Evolutionary conservation across 2,888 invertebrate species (phyloP).

Genomic region (Chalcosyrphus nemorum): DNA sequence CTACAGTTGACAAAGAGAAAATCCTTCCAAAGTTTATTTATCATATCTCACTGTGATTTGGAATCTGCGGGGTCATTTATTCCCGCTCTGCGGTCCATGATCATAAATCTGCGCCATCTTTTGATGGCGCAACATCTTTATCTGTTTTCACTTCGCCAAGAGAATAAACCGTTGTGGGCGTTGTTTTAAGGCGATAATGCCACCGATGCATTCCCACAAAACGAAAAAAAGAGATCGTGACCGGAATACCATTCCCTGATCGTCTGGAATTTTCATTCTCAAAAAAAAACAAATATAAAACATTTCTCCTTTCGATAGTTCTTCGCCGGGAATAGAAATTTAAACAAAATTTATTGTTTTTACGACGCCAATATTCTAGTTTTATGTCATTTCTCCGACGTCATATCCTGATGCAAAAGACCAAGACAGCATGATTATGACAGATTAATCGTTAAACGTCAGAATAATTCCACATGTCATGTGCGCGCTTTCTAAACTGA

Average conservation of each 20-base stretch:
- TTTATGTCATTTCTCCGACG: neutral
- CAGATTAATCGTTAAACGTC: neutral
- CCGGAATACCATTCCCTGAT: constrained; percentile 1
- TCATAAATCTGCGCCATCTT: neutral
- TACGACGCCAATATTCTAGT: neutral
- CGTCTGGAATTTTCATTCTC: neutral
- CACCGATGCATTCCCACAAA: constrained; percentile 2
- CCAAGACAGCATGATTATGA: neutral
- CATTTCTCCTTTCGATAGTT: neutral
- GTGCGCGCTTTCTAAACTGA: neutral
- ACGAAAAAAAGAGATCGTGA: neutral
- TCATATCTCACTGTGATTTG: neutral
- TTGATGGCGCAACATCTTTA: constrained; percentile 8
- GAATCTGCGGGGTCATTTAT: neutral
- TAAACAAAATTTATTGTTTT: neutral
- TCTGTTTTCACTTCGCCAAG: constrained; percentile 1
- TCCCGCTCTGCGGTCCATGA: neutral
- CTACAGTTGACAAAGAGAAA: neutral
- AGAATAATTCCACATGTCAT: neutral
- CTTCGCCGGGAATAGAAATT: neutral
- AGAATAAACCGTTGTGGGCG: constrained; percentile 26
- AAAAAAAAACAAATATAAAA: too few species aligned
- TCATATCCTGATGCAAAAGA: neutral
- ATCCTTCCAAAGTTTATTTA: neutral
- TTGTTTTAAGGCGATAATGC: constrained; percentile 9